Evolutionary conservation across 2,797 vertebrate species (phyloP).

Genomic region (Delichon dasypus): DNA sequence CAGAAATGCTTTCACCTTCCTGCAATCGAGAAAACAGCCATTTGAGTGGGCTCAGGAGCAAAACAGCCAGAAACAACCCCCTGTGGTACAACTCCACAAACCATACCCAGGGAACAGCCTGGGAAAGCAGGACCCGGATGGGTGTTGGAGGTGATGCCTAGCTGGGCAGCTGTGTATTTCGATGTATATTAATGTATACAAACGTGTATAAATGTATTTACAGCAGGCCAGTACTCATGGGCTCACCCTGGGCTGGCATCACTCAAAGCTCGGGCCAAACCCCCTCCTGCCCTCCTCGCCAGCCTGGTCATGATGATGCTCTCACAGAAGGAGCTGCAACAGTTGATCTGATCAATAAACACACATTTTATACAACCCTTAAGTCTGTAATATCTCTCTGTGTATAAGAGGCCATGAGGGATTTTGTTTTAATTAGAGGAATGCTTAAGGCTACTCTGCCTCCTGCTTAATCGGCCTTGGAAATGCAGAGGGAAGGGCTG

Average conservation of each 20-base stretch:
- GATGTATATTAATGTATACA: not conserved
- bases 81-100: not conserved
- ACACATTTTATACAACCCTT: not conserved
- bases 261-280: rapidly evolving
- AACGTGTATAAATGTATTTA: not conserved
- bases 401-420: not conserved
- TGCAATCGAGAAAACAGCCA: rapidly evolving
- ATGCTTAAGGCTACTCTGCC: conserved; percentile 11
- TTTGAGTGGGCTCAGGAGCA: not conserved
- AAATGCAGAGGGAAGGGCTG: not conserved
- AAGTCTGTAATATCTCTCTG: not conserved
- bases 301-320: not conserved
- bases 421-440: conserved; percentile 57
- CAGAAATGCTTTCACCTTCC: not conserved
- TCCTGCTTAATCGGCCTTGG: not conserved
- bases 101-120: rapidly evolving
- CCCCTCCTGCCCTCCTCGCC: not conserved
- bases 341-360: conserved; percentile 3
- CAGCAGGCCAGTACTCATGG: not conserved
- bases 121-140: not conserved
- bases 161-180: too few relatives aligned
- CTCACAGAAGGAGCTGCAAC: not conserved
- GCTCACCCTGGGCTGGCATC: rapidly evolving
- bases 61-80: not conserved
- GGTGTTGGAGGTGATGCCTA: not conserved